Evolutionary conservation across 2,113 vertebrate species (phyloP).

Genomic region (Carlito syrichta): DNA sequence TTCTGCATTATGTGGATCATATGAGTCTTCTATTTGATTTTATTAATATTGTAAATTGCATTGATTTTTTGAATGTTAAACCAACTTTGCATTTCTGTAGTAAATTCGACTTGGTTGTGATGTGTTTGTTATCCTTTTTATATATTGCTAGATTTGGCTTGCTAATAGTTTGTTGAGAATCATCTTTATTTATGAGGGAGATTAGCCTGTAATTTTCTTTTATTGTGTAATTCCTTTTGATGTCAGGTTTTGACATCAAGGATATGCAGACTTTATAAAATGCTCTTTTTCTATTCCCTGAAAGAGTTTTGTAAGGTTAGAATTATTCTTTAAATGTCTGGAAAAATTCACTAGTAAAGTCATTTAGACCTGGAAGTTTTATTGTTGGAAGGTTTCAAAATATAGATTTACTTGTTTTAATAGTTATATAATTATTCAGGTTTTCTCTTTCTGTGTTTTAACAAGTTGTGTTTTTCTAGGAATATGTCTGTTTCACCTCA

Average conservation of each 20-base stretch:
- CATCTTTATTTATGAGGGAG: neutral
- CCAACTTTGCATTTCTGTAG: neutral
- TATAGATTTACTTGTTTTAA: neutral
- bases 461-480: neutral
- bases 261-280: neutral
- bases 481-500: neutral
- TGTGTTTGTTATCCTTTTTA: neutral
- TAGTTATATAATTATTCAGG: neutral
- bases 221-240: neutral
- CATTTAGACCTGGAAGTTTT: neutral
- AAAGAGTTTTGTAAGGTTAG: neutral
- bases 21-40: neutral
- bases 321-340: constrained; percentile 1
- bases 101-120: neutral
- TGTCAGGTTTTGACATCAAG: neutral
- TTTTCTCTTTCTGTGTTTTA: neutral
- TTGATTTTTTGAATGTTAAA: neutral
- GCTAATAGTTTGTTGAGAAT: neutral
- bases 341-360: neutral
- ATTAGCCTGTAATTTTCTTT: neutral
- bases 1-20: neutral
- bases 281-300: neutral
- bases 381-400: neutral
- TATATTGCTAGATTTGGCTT: neutral
- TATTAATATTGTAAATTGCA: neutral